These are phyloP conservation scores for Heliconius hermathena DNA, from an alignment of 1,140 invertebrate genomes.

Conservation along the genomic window DNA sequence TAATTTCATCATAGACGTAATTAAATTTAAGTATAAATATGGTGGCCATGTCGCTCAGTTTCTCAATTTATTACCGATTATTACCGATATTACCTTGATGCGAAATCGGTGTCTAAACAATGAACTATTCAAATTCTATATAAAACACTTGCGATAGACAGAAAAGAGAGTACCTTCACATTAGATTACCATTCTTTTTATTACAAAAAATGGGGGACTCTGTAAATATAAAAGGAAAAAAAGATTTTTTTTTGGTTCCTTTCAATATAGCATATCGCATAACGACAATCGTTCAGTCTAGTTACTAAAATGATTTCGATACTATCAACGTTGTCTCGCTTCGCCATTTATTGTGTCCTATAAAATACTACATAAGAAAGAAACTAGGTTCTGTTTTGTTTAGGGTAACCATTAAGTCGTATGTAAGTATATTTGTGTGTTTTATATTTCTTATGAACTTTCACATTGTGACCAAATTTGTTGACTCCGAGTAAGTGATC, in stretches of 20 bases:
- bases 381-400: constrained; percentile 7
- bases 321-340: constrained; percentile 49
- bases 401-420: constrained; percentile 10
- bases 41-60: too few relatives aligned
- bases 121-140: too few relatives aligned
- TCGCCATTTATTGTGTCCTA: constrained; percentile 37
- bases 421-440: background rate
- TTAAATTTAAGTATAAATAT: too few relatives aligned
- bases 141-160: too few relatives aligned
- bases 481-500: too few relatives aligned
- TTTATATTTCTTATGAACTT: background rate
- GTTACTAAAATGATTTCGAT: constrained; percentile 56
- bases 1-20: too few relatives aligned
- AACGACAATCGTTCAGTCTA: constrained; percentile 54
- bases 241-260: background rate
- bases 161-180: background rate
- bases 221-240: background rate
- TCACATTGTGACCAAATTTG: background rate
- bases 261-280: constrained; percentile 28
- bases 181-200: background rate
- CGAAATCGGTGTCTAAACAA: too few relatives aligned
- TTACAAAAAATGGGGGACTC: too few relatives aligned
- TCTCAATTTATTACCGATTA: too few relatives aligned
- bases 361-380: constrained; percentile 8
- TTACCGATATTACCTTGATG: too few relatives aligned